phyloP scores from a whole-genome alignment of 2,113 vertebrate species.

The Spilogale gracilis region DNA sequence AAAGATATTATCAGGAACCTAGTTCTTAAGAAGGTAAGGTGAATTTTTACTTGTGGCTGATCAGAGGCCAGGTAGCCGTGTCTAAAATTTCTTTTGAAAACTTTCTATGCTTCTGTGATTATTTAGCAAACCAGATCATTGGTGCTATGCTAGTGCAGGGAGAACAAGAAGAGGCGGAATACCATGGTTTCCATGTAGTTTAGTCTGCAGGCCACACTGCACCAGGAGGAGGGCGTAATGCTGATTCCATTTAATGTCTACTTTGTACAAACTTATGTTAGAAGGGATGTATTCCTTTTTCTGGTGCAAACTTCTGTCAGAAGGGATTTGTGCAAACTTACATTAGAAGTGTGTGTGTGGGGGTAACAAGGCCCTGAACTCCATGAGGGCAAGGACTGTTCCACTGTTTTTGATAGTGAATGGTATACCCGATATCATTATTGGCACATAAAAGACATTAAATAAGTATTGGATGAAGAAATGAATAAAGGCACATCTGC shows the following conservation, averaged over 20 bases:
- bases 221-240: neutral
- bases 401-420: neutral
- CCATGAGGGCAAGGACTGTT: neutral
- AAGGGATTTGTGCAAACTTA: neutral
- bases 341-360: neutral
- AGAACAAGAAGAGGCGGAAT: neutral
- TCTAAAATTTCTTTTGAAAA: constrained; percentile 59
- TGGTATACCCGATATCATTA: neutral
- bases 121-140: neutral
- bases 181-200: neutral
- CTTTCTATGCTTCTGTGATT: neutral
- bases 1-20: neutral
- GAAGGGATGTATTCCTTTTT: neutral
- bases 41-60: neutral
- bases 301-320: neutral
- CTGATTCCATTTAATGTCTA: neutral
- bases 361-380: neutral
- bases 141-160: neutral
- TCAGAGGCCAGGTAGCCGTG: neutral
- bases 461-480: constrained; percentile 43
- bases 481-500: constrained; percentile 36
- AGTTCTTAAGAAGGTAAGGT: neutral
- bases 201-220: neutral
- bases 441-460: neutral
- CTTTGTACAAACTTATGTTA: constrained; percentile 13